These are phyloP conservation scores for Lasioglossum vierecki DNA, from an alignment of 2,888 invertebrate species.

Conservation along the genomic window DNA sequence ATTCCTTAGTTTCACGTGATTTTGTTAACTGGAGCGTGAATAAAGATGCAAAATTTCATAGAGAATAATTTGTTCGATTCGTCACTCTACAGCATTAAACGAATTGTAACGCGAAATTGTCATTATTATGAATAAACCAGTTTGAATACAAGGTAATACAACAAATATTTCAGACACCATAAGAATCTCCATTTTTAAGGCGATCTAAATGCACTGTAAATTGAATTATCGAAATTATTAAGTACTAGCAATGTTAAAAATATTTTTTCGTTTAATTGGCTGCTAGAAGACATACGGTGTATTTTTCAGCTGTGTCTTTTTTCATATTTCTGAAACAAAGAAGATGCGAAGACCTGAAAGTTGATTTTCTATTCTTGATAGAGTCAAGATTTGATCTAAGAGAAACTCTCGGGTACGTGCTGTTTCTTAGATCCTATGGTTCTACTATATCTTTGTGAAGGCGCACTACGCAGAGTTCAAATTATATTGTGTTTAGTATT, in stretches of 20 bases:
- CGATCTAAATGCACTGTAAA: not conserved
- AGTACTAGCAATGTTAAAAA: not conserved
- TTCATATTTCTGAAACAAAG: not conserved
- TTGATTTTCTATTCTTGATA: not conserved
- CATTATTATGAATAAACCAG: not conserved
- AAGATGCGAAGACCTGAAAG: not conserved
- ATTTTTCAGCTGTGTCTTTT: not conserved
- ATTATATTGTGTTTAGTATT: too few species aligned
- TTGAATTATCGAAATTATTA: not conserved
- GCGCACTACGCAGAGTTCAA: too few species aligned
- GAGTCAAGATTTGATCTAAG: too few species aligned
- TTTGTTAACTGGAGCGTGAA: slow-evolving; percentile 6
- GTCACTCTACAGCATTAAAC: slow-evolving; percentile 22
- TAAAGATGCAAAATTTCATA: not conserved
- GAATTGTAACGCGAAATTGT: not conserved
- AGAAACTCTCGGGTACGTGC: too few species aligned
- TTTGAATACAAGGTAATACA: not conserved
- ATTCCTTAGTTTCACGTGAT: slow-evolving; percentile 22
- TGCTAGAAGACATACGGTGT: not conserved
- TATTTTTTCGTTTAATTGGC: not conserved
- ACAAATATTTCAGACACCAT: not conserved
- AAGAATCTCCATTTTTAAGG: not conserved
- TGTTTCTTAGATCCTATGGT: too few species aligned
- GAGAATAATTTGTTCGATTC: not conserved
- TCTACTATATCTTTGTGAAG: too few species aligned